A percentile compares a stretch with the other conserved stretches of the same genome.
phyloP scores from a whole-genome alignment of 2,888 invertebrate species.

The Orthosia cruda region DNA sequence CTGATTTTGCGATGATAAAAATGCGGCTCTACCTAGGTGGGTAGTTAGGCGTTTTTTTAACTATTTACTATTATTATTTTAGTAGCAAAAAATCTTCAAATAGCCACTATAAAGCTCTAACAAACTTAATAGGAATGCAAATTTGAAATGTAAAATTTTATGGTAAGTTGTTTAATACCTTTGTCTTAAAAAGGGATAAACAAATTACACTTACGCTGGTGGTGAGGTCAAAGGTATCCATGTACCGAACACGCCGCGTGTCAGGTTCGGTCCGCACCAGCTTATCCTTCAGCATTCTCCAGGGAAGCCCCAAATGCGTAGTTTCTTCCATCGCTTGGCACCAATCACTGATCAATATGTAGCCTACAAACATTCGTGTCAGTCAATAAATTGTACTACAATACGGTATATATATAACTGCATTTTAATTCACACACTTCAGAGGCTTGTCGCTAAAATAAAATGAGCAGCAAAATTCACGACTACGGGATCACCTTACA shows the following conservation, averaged over 20 bases:
- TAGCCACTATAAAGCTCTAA: too few relatives aligned
- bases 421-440: not conserved
- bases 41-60: too few relatives aligned
- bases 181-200: too few relatives aligned
- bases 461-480: not conserved
- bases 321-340: slow-evolving; percentile 95
- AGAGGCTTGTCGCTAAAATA: not conserved
- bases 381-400: slow-evolving; percentile 11
- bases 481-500: not conserved
- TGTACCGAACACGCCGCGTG: slow-evolving; percentile 94
- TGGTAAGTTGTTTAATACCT: too few relatives aligned
- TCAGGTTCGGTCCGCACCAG: slow-evolving; percentile 93
- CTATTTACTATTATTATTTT: too few relatives aligned
- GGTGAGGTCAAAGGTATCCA: slow-evolving; percentile 93
- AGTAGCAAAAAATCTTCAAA: too few relatives aligned
- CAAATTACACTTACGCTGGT: slow-evolving; percentile 86
- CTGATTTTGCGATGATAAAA: too few relatives aligned
- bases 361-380: slow-evolving; percentile 90
- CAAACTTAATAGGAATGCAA: too few relatives aligned
- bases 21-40: too few relatives aligned
- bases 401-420: not conserved
- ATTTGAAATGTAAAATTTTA: too few relatives aligned
- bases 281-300: slow-evolving; percentile 96
- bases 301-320: slow-evolving; percentile 96
- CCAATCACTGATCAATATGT: slow-evolving; percentile 96